Conservation (phyloP, 2,113 vertebrate genomes). For the Candoia aspera region DNA sequence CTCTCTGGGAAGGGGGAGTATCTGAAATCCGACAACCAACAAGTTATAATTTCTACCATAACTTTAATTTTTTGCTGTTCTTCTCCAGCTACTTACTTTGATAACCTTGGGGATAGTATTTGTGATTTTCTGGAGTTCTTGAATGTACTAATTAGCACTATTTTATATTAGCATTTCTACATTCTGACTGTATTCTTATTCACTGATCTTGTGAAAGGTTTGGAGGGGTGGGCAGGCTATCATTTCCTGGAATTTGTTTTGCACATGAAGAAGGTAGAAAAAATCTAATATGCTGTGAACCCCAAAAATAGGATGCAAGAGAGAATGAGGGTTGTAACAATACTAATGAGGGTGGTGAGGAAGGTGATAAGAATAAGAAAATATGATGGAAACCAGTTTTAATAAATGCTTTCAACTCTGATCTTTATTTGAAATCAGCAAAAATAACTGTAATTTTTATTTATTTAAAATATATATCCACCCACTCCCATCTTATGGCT, state of each 20-base stretch:
- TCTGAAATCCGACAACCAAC: slow-evolving; percentile 19
- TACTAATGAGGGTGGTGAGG: neutral
- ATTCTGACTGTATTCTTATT: neutral
- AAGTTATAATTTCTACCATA: neutral
- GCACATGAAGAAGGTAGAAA: neutral
- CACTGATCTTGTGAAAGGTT: neutral
- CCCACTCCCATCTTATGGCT: neutral
- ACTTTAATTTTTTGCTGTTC: neutral
- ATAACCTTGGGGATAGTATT: neutral
- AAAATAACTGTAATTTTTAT: neutral
- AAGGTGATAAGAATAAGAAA: neutral
- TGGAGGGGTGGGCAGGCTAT: neutral
- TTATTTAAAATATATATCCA: neutral
- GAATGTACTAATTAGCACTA: neutral
- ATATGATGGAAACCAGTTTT: neutral
- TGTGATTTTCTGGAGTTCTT: neutral
- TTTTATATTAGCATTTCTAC: neutral
- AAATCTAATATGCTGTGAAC: neutral
- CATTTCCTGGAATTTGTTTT: neutral
- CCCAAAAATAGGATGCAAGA: neutral
- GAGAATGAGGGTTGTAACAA: neutral
- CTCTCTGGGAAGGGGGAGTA: neutral
- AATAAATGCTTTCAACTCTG: neutral
- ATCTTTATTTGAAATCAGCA: neutral
- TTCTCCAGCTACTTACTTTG: neutral